Percentiles rank a stretch among this genome's conserved stretches.
Evolutionary conservation across 1,140 invertebrate species (phyloP).

Genomic region (Aporrectodea caliginosa): DNA sequence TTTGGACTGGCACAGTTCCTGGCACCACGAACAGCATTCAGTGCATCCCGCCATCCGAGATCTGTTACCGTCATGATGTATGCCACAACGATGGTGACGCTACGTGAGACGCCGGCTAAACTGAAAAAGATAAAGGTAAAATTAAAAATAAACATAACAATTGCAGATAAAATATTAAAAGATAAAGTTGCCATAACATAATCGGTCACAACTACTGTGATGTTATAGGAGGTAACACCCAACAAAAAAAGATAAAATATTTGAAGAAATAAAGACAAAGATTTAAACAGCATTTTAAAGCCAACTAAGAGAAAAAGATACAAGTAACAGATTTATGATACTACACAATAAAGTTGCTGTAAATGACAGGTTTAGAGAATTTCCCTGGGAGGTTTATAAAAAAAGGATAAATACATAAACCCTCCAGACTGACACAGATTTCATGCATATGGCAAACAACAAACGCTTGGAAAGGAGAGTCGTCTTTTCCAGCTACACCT

Average conservation of each 20-base stretch:
- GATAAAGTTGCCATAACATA: not conserved
- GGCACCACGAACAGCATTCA: constrained; percentile 86
- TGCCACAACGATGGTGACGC: constrained; percentile 87
- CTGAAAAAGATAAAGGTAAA: constrained; percentile 56
- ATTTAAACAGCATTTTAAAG: not conserved
- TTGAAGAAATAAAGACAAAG: not conserved
- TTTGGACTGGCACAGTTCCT: constrained; percentile 87
- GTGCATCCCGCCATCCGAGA: constrained; percentile 84
- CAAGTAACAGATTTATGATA: too few relatives aligned
- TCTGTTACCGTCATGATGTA: constrained; percentile 91
- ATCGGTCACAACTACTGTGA: not conserved
- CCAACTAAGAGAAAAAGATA: too few relatives aligned
- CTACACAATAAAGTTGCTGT: too few relatives aligned
- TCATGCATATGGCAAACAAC: too few relatives aligned
- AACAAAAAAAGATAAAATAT: not conserved
- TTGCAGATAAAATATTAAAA: not conserved
- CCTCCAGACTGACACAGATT: too few relatives aligned
- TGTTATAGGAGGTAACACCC: not conserved
- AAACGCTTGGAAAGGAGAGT: too few relatives aligned
- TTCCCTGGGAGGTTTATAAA: too few relatives aligned
- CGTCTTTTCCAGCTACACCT: too few relatives aligned
- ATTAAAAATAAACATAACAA: not conserved
- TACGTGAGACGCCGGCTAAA: constrained; percentile 91
- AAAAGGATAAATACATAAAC: too few relatives aligned
- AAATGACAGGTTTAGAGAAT: too few relatives aligned